These are phyloP conservation scores for Strigamia transsilvanica DNA, from an alignment of 2,888 invertebrate genomes.

Conservation along the genomic window DNA sequence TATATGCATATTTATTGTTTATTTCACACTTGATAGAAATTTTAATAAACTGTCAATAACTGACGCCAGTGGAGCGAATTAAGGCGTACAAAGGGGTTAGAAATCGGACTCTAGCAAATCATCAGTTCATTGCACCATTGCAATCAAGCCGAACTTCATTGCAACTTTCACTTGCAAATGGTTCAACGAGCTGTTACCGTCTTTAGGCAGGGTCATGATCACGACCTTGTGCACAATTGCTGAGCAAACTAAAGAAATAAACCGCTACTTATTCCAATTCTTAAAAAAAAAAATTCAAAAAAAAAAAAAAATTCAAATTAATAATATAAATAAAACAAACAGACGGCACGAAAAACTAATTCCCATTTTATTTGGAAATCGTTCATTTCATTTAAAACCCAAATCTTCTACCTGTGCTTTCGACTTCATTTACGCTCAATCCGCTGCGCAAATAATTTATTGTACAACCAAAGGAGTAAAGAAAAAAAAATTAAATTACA, in stretches of 20 bases:
- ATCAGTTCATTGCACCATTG: slow-evolving; percentile 40
- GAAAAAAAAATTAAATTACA: slow-evolving; percentile 35
- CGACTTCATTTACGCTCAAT: slow-evolving; percentile 6
- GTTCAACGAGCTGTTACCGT: slow-evolving; percentile 24
- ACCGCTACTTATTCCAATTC: background rate
- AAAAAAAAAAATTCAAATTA: background rate
- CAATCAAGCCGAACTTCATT: slow-evolving; percentile 18
- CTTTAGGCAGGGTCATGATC: slow-evolving; percentile 7
- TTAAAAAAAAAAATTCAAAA: background rate
- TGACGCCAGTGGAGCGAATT: slow-evolving; percentile 43
- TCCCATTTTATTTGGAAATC: slow-evolving; percentile 18
- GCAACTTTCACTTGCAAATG: slow-evolving; percentile 27
- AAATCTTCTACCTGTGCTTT: background rate
- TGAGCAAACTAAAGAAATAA: background rate
- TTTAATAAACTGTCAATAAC: slow-evolving; percentile 50
- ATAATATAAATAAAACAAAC: background rate
- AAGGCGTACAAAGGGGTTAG: slow-evolving; percentile 37
- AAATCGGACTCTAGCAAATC: slow-evolving; percentile 40
- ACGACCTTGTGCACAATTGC: background rate
- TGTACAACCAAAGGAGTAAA: slow-evolving; percentile 20
- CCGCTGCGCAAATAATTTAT: slow-evolving; percentile 23
- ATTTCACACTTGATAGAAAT: slow-evolving; percentile 51
- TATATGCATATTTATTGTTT: slow-evolving; percentile 51
- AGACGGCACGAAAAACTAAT: background rate
- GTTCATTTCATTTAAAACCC: slow-evolving; percentile 9